Evolutionary conservation across 2,113 vertebrate species (phyloP).

Genomic region (Myiagra hebetior): DNA sequence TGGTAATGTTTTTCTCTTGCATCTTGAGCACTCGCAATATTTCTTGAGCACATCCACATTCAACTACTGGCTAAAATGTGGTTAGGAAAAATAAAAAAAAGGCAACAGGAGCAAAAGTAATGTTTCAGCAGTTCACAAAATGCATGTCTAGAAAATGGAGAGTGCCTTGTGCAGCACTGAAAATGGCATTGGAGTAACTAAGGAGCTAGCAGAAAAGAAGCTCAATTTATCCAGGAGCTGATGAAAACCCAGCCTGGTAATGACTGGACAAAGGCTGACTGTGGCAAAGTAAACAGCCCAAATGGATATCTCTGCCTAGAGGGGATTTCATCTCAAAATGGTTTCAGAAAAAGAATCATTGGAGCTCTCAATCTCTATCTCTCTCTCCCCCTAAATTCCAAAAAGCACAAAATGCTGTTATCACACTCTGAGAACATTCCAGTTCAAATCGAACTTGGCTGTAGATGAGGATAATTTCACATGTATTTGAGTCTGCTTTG

Average conservation of each 20-base stretch:
- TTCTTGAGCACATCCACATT: not conserved
- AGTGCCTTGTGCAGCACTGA: not conserved
- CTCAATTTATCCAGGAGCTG: not conserved
- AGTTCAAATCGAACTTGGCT: not conserved
- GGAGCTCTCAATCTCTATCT: not conserved
- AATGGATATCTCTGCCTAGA: not conserved
- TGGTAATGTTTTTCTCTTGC: not conserved
- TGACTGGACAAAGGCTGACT: not conserved
- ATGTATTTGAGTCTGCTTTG: not conserved
- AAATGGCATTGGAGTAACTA: not conserved
- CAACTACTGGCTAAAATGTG: not conserved
- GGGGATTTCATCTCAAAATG: not conserved
- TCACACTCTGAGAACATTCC: not conserved
- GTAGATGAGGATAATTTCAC: not conserved
- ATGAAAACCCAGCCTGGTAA: not conserved
- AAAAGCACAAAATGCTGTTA: not conserved
- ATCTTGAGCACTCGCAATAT: not conserved
- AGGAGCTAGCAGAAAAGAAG: not conserved
- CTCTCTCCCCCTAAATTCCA: not conserved
- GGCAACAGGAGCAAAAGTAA: not conserved
- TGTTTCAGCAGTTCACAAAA: not conserved
- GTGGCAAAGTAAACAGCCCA: not conserved
- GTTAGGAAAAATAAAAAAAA: not conserved
- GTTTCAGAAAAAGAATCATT: not conserved
- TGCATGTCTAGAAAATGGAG: not conserved